These are phyloP conservation scores for Sipha maydis DNA, from an alignment of 2,888 invertebrate species.

Conservation along the genomic window DNA sequence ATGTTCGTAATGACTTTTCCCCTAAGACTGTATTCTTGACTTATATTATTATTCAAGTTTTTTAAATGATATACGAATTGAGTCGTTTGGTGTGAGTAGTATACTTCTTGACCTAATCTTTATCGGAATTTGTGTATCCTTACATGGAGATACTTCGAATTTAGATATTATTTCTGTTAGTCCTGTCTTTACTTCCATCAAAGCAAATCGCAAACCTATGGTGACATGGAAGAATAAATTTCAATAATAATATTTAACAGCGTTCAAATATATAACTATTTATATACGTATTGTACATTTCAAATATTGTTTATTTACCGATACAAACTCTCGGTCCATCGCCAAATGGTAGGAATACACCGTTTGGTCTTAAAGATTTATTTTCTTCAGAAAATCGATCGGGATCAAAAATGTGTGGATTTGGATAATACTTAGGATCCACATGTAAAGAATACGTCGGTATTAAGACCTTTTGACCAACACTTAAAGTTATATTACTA, in stretches of 20 bases:
- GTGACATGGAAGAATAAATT: neutral
- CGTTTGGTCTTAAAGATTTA: conserved; percentile 70
- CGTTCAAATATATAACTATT: no score
- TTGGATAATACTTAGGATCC: conserved; percentile 71
- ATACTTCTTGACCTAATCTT: conserved; percentile 60
- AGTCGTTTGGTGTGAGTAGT: conserved; percentile 58
- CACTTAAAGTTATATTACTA: conserved; percentile 69
- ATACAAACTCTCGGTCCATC: conserved; percentile 68
- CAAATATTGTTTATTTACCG: conserved; percentile 65
- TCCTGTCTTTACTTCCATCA: conserved; percentile 71
- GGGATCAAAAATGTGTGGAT: conserved; percentile 72
- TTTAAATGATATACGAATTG: conserved; percentile 52
- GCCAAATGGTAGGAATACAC: conserved; percentile 68
- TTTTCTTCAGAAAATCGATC: conserved; percentile 72
- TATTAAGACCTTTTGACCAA: conserved; percentile 70
- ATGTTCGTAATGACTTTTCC: no score
- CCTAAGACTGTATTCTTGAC: no score
- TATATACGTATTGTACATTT: no score
- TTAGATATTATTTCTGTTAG: conserved; percentile 69
- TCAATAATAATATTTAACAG: neutral
- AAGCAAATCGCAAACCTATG: conserved; percentile 63
- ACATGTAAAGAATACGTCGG: conserved; percentile 72
- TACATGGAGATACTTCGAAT: conserved; percentile 63
- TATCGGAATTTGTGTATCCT: conserved; percentile 63
- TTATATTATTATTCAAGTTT: neutral